Percentiles rank a stretch among this genome's conserved stretches.
These are phyloP conservation scores for Hydractinia echinata DNA, from an alignment of 30 jellyfish, hydroid and myxozoan species.

Conservation along the genomic window DNA sequence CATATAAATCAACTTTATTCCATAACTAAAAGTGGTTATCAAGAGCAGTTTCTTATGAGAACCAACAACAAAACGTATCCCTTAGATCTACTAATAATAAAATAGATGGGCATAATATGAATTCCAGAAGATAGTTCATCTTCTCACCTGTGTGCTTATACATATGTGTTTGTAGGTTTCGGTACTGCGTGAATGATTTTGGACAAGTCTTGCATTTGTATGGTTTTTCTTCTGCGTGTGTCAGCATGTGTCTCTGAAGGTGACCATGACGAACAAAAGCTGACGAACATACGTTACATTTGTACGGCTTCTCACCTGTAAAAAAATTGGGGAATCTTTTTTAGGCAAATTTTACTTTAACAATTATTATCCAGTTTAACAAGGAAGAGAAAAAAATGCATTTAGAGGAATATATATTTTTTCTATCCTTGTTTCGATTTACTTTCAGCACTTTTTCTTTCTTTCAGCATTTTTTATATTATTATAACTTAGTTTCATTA, in stretches of 20 bases:
- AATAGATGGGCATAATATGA: too few relatives aligned
- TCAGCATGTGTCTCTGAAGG: constrained; percentile 74
- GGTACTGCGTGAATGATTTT: constrained; percentile 88
- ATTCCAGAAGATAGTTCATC: too few relatives aligned
- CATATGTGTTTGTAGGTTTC: constrained; percentile 82
- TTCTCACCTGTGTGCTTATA: constrained; percentile 84
- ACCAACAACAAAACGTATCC: too few relatives aligned
- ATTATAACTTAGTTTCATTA: too few relatives aligned
- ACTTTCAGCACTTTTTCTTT: too few relatives aligned
- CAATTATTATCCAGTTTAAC: not conserved
- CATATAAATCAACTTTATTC: too few relatives aligned
- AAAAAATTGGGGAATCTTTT: not conserved
- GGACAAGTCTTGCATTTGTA: constrained; percentile 85
- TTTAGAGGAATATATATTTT: not conserved
- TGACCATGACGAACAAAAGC: constrained; percentile 92
- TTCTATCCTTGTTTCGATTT: too few relatives aligned
- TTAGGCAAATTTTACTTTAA: not conserved
- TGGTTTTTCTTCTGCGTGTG: constrained; percentile 83
- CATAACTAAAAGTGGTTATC: not conserved
- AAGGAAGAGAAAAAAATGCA: not conserved
- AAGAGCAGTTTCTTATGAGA: not conserved
- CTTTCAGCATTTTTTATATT: too few relatives aligned
- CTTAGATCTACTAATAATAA: too few relatives aligned
- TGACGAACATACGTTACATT: constrained; percentile 67
- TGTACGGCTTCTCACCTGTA: constrained; percentile 77